Percentiles rank a stretch among this genome's conserved stretches.
Evolutionary conservation across 2,797 vertebrate species (phyloP).

Genomic region (Carduelis carduelis): DNA sequence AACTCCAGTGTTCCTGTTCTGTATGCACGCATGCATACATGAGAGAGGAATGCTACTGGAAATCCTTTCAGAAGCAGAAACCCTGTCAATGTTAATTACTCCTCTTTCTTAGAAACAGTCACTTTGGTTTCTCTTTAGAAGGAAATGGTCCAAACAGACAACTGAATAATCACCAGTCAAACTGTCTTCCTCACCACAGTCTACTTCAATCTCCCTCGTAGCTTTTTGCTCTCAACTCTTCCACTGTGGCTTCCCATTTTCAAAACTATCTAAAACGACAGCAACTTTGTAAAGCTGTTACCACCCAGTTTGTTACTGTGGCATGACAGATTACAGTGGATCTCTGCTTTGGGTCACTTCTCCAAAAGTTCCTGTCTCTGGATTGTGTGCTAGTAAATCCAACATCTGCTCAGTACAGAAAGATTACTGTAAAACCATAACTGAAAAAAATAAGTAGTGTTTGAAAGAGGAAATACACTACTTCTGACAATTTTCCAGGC

Average conservation of each 20-base stretch:
- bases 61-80: background rate
- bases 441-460: background rate
- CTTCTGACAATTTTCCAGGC: background rate
- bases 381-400: background rate
- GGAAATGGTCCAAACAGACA: background rate
- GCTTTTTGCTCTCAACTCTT: background rate
- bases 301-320: background rate
- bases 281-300: background rate
- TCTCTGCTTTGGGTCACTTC: background rate
- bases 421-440: background rate
- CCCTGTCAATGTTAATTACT: background rate
- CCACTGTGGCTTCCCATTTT: background rate
- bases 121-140: background rate
- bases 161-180: background rate
- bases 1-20: background rate
- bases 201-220: fast-evolving
- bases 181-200: background rate
- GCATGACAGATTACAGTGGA: background rate
- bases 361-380: background rate
- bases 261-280: background rate
- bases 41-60: background rate
- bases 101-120: background rate
- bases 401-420: background rate
- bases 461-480: background rate
- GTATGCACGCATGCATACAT: background rate